Conservation (phyloP, 2,888 invertebrate species). For the Lasioglossum leucozonium region DNA sequence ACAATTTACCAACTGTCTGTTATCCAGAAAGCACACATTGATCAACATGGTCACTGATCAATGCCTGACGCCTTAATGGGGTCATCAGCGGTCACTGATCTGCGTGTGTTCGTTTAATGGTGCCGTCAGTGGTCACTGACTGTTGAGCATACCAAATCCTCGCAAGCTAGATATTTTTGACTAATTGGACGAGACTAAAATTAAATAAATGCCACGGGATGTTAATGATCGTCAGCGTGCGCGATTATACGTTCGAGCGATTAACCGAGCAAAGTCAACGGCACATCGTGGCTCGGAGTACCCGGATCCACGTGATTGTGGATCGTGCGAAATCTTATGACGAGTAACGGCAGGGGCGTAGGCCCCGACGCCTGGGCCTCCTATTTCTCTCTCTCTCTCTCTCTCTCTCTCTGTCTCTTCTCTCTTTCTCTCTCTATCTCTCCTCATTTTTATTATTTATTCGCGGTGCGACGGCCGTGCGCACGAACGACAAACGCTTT, state of each 20-base stretch:
- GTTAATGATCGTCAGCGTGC: constrained; percentile 29
- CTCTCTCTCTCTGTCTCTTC: background rate
- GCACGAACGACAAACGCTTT: constrained; percentile 39
- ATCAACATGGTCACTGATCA: background rate
- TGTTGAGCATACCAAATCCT: background rate
- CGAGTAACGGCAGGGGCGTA: constrained; percentile 51
- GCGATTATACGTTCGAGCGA: constrained; percentile 49
- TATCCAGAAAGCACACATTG: background rate
- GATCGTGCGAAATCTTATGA: constrained; percentile 29
- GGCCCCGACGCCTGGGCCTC: background rate
- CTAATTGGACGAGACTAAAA: background rate
- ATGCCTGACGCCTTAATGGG: background rate
- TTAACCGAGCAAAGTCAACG: constrained; percentile 55
- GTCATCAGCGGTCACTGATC: background rate
- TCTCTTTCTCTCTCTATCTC: background rate
- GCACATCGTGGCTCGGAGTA: constrained; percentile 54
- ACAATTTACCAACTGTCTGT: background rate
- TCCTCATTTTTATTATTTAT: constrained; percentile 50
- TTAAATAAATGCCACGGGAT: background rate
- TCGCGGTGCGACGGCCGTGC: constrained; percentile 54
- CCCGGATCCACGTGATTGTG: constrained; percentile 34
- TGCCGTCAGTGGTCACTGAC: background rate
- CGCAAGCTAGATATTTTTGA: background rate
- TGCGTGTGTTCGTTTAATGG: background rate
- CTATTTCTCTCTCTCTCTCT: background rate